phyloP scores from a whole-genome alignment of 2,113 vertebrate genomes.

The Stegostoma tigrinum region DNA sequence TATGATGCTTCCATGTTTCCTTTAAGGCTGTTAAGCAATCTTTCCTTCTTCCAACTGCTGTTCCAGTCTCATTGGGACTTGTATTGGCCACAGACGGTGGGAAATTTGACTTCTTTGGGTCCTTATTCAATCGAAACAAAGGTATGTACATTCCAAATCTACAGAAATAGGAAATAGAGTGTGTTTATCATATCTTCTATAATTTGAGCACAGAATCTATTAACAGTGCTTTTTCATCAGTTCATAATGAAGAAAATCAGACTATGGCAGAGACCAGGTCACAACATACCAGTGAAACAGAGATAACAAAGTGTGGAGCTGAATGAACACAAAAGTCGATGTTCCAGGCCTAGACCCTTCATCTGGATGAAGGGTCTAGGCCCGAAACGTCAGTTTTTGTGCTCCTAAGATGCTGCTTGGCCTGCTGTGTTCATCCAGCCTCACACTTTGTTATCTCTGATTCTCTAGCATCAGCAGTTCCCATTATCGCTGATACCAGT shows the following conservation, averaged over 20 bases:
- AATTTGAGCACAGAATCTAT: background rate
- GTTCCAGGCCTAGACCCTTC: too few species aligned
- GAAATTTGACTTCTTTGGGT: constrained; percentile 66
- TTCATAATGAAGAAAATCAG: background rate
- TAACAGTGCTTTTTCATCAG: background rate
- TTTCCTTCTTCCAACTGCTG: constrained; percentile 58
- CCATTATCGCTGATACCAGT: too few species aligned
- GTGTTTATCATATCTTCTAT: background rate
- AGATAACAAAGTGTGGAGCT: too few species aligned
- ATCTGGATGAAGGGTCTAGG: too few species aligned
- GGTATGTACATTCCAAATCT: constrained; percentile 98
- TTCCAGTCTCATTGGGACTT: constrained; percentile 70
- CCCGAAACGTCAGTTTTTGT: too few species aligned
- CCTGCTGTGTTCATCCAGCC: too few species aligned
- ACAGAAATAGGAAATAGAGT: constrained; percentile 32
- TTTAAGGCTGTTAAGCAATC: constrained; percentile 85
- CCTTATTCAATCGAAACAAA: constrained; percentile 84
- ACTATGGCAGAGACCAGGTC: background rate
- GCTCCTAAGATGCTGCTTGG: too few species aligned
- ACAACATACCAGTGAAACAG: background rate
- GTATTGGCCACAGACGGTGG: constrained; percentile 73
- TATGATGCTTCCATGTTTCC: constrained; percentile 95
- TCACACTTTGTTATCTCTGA: too few species aligned
- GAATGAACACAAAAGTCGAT: too few species aligned
- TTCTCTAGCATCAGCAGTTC: too few species aligned